phyloP scores from a whole-genome alignment of 1,140 invertebrate species.

The Scaptomyza graminum region DNA sequence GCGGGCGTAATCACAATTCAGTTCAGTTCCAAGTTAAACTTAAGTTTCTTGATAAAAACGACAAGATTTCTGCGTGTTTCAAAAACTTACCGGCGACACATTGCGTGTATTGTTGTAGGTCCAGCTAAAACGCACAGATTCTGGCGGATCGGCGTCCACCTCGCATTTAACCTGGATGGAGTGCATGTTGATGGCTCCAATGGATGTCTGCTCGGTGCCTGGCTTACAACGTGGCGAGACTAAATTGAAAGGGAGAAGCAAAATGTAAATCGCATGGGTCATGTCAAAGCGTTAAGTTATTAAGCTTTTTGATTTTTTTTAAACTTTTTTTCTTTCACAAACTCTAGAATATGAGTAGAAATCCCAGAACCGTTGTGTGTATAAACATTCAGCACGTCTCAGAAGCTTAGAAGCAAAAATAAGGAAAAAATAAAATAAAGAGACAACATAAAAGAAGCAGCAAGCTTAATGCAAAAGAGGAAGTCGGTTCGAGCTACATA shows the following conservation, averaged over 20 bases:
- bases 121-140: conserved; percentile 91
- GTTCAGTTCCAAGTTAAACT: not conserved
- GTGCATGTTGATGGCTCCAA: conserved; percentile 87
- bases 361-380: conserved; percentile 3
- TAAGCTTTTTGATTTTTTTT: conserved; percentile 36
- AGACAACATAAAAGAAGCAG: conserved; percentile 17
- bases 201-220: conserved; percentile 85
- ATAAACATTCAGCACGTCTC: conserved; percentile 56
- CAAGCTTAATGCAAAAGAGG: conserved; percentile 46
- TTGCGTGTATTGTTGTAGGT: conserved; percentile 91
- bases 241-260: conserved; percentile 71
- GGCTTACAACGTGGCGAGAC: conserved; percentile 87
- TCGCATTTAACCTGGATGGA: conserved; percentile 89
- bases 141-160: conserved; percentile 91
- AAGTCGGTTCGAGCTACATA: conserved; percentile 69
- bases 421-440: conserved; percentile 34
- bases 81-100: conserved; percentile 86
- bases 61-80: not conserved
- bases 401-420: conserved; percentile 35
- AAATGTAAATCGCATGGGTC: conserved; percentile 35
- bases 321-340: conserved; percentile 23
- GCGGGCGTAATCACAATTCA: conserved; percentile 33
- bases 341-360: conserved; percentile 26
- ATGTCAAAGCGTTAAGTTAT: conserved; percentile 24
- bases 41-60: not conserved